phyloP scores from a whole-genome alignment of 2,888 invertebrate species.

The Papilio gigon region DNA sequence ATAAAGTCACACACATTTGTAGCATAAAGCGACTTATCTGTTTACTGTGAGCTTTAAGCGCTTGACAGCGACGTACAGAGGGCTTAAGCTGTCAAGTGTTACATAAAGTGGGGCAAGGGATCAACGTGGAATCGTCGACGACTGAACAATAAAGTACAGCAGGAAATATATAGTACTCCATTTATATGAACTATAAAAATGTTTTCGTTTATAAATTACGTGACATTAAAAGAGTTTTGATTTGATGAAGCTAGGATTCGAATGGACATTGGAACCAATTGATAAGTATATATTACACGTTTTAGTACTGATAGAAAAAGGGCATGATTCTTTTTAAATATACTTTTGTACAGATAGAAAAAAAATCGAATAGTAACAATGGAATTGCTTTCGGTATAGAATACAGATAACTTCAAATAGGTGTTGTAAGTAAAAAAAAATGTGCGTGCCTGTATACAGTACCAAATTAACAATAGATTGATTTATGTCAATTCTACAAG shows the following conservation, averaged over 20 bases:
- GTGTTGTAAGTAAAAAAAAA: neutral
- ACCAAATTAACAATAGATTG: neutral
- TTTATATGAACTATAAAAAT: neutral
- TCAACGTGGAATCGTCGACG: conserved; percentile 12
- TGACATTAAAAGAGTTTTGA: neutral
- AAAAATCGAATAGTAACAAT: neutral
- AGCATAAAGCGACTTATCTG: conserved; percentile 8
- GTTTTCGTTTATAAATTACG: neutral
- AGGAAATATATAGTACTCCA: neutral
- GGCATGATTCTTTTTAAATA: too few relatives aligned
- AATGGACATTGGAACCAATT: neutral
- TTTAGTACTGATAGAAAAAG: neutral
- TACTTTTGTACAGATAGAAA: neutral
- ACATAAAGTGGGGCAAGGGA: conserved; percentile 26
- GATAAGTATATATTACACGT: neutral
- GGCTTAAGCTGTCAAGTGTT: conserved; percentile 27
- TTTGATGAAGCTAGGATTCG: neutral
- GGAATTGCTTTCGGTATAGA: neutral
- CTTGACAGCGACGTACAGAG: conserved; percentile 4
- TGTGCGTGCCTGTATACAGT: neutral
- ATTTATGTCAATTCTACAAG: neutral
- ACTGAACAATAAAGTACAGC: neutral
- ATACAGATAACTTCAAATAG: neutral
- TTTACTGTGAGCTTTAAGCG: neutral
- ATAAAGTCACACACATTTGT: neutral